A percentile compares a stretch with the other conserved stretches of the same genome.
These are phyloP conservation scores for Phalacrocorax pelagicus DNA, from an alignment of 2,113 vertebrate species.

Conservation along the genomic window DNA sequence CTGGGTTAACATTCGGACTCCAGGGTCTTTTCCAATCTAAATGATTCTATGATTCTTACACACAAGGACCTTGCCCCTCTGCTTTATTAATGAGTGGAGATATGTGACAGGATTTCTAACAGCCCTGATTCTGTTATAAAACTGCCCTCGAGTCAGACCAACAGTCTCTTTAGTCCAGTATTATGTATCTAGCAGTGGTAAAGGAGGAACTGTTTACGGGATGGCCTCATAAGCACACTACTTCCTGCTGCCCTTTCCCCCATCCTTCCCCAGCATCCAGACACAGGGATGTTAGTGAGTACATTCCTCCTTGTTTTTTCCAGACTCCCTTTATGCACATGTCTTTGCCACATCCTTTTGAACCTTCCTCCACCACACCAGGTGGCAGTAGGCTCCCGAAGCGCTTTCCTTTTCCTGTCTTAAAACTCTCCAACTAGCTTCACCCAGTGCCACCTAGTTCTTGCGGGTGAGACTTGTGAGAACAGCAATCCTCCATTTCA, in stretches of 20 bases:
- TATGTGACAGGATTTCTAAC: neutral
- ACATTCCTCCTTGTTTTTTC: neutral
- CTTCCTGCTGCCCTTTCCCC: neutral
- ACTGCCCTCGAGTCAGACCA: neutral
- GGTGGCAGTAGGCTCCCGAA: neutral
- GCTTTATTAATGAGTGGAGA: neutral
- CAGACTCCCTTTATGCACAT: neutral
- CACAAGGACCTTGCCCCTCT: accelerated
- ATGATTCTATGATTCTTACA: neutral
- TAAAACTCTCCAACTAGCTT: neutral
- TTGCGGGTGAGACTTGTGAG: neutral
- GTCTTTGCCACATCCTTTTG: neutral
- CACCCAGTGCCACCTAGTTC: neutral
- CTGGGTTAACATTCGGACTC: neutral
- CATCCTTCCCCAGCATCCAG: neutral
- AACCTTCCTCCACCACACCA: neutral
- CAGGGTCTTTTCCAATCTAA: neutral
- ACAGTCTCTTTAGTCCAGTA: neutral
- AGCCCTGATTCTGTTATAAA: neutral
- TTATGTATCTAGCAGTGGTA: neutral
- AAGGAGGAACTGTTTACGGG: neutral
- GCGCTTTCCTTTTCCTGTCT: neutral
- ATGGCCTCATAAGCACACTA: neutral
- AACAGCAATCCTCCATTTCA: neutral
- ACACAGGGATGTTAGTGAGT: neutral